Conservation (phyloP, 2,888 invertebrate genomes). For the Hydriomena furcata region DNA sequence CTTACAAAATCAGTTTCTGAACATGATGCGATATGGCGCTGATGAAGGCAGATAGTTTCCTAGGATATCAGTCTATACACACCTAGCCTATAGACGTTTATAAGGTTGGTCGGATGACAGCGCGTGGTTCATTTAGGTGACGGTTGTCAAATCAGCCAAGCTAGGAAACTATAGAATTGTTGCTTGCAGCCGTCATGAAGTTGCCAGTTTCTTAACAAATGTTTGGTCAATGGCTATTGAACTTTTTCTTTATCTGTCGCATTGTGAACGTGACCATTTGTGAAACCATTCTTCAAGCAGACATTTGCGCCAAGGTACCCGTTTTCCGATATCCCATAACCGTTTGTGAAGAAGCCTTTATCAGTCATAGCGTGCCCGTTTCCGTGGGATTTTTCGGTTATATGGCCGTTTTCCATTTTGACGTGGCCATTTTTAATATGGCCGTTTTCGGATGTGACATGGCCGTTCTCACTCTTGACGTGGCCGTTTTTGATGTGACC, state of each 20-base stretch:
- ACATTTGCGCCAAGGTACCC: conserved; percentile 41
- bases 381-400: conserved; percentile 27
- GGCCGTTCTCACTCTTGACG: conserved; percentile 32
- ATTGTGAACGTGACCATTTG: conserved; percentile 51
- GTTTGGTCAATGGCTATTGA: conserved; percentile 51
- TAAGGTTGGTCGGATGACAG: no score
- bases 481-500: conserved; percentile 23
- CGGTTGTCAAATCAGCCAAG: not conserved
- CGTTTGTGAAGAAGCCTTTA: conserved; percentile 17
- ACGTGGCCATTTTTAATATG: conserved; percentile 25
- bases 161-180: not conserved
- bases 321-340: conserved; percentile 23
- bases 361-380: conserved; percentile 38
- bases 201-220: not conserved
- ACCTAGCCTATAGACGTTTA: no score
- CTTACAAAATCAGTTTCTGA: no score
- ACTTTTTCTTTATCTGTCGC: conserved; percentile 64
- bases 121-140: not conserved
- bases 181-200: not conserved
- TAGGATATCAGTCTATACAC: no score
- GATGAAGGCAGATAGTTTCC: no score
- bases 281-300: conserved; percentile 49
- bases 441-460: conserved; percentile 34
- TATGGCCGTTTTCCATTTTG: conserved; percentile 41
- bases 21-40: no score